Base-by-base conservation (phyloP, 2,113 vertebrate genomes). In the Halichoerus grypus region DNA sequence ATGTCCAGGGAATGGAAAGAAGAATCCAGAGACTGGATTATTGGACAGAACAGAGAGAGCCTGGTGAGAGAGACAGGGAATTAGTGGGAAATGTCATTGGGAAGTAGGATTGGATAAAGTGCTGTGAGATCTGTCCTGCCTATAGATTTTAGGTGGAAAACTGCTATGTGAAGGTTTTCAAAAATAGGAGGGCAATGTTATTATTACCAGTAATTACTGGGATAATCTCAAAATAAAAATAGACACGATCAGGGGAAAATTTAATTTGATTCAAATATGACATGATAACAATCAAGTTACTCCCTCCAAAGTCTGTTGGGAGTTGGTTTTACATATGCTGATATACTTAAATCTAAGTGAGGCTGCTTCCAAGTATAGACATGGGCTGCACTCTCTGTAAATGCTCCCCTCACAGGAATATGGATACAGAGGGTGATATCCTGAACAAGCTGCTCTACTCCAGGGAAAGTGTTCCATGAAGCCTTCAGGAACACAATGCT, bases 221-320 rank as follows among this genome's bases (percentile, higher is more conserved):
- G 39, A 49, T 91, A 51, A 18, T 95, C 72, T 95, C 61, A 19
- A 97, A 89, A 67, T 72, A 92, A 95, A 82, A 46, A 51, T n/a
- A 77, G 8, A 61, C 14, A 83, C 63, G 21, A 63, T 39, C 57
- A 42, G 53, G 10, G 14, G 19, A 22, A 86, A 80, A 13, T 74
- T 57, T 87, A 61, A 72, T 61, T 39, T 55, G 49, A 72, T 86
- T 76, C 51, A 96, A 46, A 94, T 81, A 33, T 24, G 7, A 88
- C 96, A 71, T 13, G n/a, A 74, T 82, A 77, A 94, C 6, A 65
- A 24, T 53, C 46, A 55, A 39, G 12, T 90, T 67, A 24, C 26
- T 22, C 39, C 79, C 3, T 71, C 11, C 74, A 21, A 94, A 63
- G 61, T 80, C 18, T 61, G 19, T 42, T 96, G 89, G 79, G 24